Evolutionary conservation across 2,888 invertebrate genomes (phyloP).

Genomic region (Meganola albula): DNA sequence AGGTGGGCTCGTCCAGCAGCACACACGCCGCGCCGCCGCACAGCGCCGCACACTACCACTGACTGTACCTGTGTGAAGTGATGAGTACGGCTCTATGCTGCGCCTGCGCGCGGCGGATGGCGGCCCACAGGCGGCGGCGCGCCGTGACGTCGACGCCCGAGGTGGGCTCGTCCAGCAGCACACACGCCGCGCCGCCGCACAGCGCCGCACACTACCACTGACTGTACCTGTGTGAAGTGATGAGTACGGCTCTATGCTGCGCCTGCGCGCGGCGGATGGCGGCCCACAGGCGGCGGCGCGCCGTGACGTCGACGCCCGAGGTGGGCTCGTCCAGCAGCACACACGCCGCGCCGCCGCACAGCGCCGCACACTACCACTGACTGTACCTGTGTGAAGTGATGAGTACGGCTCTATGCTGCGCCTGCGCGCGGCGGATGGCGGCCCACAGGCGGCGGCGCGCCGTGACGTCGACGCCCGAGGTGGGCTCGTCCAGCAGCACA

Average conservation of each 20-base stretch:
- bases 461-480: constrained; percentile 83
- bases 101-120: not conserved
- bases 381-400: constrained; percentile 47
- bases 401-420: constrained; percentile 75
- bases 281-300: constrained; percentile 81
- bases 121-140: not conserved
- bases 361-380: no score
- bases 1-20: constrained; percentile 86
- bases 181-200: not conserved
- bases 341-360: constrained; percentile 74
- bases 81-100: not conserved
- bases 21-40: constrained; percentile 78
- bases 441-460: constrained; percentile 81
- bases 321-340: constrained; percentile 87
- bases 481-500: constrained; percentile 86
- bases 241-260: constrained; percentile 75
- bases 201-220: constrained; percentile 20
- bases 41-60: constrained; percentile 34
- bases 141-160: not conserved
- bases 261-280: constrained; percentile 72
- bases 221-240: constrained; percentile 86
- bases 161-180: not conserved
- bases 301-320: constrained; percentile 83
- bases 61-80: constrained; percentile 48
- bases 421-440: constrained; percentile 70